Percentiles rank a stretch among this genome's conserved stretches.
Evolutionary conservation across 2,113 vertebrate species (phyloP).

Genomic region (Platysternon megacephalum): DNA sequence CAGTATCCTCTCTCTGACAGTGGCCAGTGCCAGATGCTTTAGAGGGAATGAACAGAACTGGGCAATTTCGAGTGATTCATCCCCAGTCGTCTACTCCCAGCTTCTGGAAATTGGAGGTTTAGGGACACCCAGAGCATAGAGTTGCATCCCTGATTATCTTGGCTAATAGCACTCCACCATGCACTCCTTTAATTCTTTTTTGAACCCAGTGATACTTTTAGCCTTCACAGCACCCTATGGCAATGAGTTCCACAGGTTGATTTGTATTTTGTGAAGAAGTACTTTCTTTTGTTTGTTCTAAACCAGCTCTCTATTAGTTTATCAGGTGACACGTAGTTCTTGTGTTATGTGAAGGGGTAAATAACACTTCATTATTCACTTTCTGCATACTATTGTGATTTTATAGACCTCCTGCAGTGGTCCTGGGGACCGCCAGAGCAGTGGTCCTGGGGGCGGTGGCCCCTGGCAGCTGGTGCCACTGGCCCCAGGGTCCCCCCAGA

Average conservation of each 20-base stretch:
- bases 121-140: background rate
- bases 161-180: background rate
- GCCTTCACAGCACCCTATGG: background rate
- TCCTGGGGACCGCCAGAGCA: too few species aligned
- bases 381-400: background rate
- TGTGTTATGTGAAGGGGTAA: background rate
- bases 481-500: too few species aligned
- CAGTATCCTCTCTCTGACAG: background rate
- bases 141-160: background rate
- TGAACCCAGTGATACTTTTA: background rate
- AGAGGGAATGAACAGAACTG: background rate
- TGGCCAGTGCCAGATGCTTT: background rate
- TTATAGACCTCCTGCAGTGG: background rate
- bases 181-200: background rate
- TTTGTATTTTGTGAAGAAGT: background rate
- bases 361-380: background rate
- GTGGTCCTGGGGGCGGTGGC: too few species aligned
- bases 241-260: background rate
- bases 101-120: background rate
- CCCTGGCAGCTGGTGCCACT: too few species aligned
- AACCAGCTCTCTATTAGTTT: background rate
- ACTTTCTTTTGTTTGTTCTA: background rate
- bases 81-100: too few species aligned
- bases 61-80: background rate
- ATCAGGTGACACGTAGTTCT: background rate